A percentile compares a stretch with the other conserved stretches of the same genome.
phyloP scores from a whole-genome alignment of 2,113 vertebrate species.

The Rhipidura dahli region DNA sequence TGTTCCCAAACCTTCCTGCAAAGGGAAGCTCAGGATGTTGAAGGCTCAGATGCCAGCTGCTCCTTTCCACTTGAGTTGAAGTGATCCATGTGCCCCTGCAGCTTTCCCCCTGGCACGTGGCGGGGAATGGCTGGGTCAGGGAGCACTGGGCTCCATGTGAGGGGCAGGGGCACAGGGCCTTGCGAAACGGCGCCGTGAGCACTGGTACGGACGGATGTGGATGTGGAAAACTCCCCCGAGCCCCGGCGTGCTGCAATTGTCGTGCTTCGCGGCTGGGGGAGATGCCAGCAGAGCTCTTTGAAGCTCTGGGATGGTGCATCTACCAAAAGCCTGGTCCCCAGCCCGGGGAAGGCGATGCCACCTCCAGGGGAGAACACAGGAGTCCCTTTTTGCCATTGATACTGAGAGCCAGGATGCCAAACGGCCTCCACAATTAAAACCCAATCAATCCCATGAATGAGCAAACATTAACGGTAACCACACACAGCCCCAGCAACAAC shows the following conservation, averaged over 20 bases:
- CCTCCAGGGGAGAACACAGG: slow-evolving; percentile 29
- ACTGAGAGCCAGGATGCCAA: slow-evolving; percentile 8
- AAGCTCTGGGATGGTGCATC: slow-evolving; percentile 23
- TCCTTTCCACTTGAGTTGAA: background rate
- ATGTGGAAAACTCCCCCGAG: background rate
- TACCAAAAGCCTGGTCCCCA: background rate
- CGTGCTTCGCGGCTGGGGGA: background rate
- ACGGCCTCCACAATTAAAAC: slow-evolving; percentile 17
- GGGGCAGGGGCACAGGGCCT: background rate
- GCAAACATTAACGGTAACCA: background rate
- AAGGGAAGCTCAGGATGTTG: background rate
- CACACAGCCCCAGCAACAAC: slow-evolving; percentile 42
- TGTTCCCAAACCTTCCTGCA: background rate
- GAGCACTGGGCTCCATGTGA: background rate
- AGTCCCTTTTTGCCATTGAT: slow-evolving; percentile 19
- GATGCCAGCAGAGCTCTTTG: slow-evolving; percentile 42
- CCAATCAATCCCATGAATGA: slow-evolving; percentile 33
- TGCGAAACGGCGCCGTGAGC: fast-evolving
- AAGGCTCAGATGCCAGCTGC: background rate
- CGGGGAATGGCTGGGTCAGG: fast-evolving
- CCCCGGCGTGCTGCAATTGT: background rate
- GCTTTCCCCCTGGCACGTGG: background rate
- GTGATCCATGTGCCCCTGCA: background rate
- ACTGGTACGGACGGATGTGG: background rate
- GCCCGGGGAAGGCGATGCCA: background rate